Percentiles rank a stretch among this genome's conserved stretches.
These are phyloP conservation scores for Anisognathus igniventris DNA, from an alignment of 2,797 vertebrate species.

Conservation along the genomic window DNA sequence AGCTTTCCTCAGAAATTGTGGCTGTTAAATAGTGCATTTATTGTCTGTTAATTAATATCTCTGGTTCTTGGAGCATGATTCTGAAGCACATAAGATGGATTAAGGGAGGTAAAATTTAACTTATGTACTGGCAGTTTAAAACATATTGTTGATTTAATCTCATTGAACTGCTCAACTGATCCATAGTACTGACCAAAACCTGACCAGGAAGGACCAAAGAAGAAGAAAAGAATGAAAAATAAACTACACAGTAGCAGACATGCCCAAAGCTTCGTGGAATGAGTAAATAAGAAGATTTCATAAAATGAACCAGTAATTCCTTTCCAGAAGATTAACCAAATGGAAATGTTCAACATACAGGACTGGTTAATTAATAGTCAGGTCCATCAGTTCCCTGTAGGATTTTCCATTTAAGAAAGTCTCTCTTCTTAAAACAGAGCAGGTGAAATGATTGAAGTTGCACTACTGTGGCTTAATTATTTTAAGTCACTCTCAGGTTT, in stretches of 20 bases:
- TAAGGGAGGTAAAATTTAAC: conserved; percentile 62
- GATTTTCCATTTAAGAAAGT: conserved; percentile 23
- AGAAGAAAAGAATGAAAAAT: conserved; percentile 26
- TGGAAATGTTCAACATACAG: conserved; percentile 29
- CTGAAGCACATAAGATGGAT: background rate
- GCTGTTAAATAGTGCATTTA: background rate
- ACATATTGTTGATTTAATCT: conserved; percentile 49
- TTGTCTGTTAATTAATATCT: conserved; percentile 50
- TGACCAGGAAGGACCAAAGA: background rate
- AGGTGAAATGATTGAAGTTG: background rate
- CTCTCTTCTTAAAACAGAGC: background rate
- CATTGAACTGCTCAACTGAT: conserved; percentile 42
- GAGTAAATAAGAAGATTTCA: conserved; percentile 31
- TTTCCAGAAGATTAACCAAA: conserved; percentile 60
- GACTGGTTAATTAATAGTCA: conserved; percentile 53
- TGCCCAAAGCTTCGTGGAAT: conserved; percentile 9
- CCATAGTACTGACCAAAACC: conserved; percentile 4
- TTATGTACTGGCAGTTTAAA: conserved; percentile 22
- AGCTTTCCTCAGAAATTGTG: background rate
- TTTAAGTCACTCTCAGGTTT: background rate
- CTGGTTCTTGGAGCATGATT: background rate
- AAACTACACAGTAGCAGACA: background rate
- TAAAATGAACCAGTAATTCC: conserved; percentile 44
- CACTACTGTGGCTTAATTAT: background rate
- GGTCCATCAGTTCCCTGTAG: conserved; percentile 7